Conservation (phyloP, 2,888 invertebrate species). For the Microplitis deprimator region DNA sequence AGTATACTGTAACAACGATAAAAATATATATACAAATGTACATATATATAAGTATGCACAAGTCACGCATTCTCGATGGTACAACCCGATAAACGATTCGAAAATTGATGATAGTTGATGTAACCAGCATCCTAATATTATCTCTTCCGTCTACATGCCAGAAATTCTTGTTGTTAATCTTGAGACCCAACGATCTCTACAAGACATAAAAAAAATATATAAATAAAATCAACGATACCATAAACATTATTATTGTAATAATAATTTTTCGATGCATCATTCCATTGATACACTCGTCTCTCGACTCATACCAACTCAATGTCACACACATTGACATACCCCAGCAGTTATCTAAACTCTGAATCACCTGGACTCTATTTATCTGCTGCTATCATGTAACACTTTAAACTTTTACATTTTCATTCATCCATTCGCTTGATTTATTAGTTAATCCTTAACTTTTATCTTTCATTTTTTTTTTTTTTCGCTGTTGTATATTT, state of each 20-base stretch:
- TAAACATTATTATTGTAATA: slow-evolving; percentile 22
- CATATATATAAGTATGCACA: not conserved
- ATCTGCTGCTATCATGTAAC: not conserved
- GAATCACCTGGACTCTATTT: not conserved
- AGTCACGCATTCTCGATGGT: slow-evolving; percentile 9
- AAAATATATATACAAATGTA: not conserved
- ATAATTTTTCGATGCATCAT: slow-evolving; percentile 25
- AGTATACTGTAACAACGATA: not conserved
- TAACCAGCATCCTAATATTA: slow-evolving; percentile 33
- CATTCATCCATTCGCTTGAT: slow-evolving; percentile 1
- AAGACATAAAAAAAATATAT: not conserved
- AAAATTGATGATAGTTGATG: slow-evolving; percentile 34
- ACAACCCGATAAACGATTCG: not conserved
- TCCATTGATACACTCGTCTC: slow-evolving; percentile 22
- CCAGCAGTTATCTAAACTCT: not conserved
- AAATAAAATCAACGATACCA: slow-evolving; percentile 1
- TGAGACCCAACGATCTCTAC: not conserved
- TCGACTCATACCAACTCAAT: not conserved
- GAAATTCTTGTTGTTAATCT: slow-evolving; percentile 12
- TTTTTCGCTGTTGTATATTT: not conserved
- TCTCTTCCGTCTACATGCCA: slow-evolving; percentile 12
- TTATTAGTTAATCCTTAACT: not conserved
- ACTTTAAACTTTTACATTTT: not conserved
- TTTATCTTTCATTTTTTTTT: not conserved
- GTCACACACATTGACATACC: not conserved